Conservation (phyloP, 2,113 vertebrate species). For the Panurus biarmicus region DNA sequence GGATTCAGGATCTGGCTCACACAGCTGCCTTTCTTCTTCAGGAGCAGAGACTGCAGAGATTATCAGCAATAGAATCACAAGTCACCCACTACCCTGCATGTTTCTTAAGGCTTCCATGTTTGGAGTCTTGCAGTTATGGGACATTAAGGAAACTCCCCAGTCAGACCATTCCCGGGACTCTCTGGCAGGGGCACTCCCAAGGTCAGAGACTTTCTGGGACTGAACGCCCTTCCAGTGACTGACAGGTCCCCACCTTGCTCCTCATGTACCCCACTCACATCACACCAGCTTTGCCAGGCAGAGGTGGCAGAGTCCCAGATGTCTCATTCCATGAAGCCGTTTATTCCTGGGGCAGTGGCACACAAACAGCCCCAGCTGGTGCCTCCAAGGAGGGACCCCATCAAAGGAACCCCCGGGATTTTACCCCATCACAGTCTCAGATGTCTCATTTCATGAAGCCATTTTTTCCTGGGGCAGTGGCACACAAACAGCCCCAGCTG, state of each 20-base stretch:
- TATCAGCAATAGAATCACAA: not conserved
- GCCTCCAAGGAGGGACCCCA: not conserved
- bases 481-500: not conserved
- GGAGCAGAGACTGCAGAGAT: not conserved
- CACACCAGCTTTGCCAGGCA: not conserved
- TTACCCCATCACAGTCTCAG: not conserved
- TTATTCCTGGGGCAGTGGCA: not conserved
- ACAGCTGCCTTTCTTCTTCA: not conserved
- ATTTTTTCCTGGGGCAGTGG: not conserved
- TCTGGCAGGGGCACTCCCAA: not conserved
- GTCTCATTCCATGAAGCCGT: not conserved
- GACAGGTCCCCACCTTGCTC: no score
- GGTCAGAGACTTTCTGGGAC: not conserved
- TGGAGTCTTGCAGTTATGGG: not conserved
- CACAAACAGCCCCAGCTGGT: not conserved
- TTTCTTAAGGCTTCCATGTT: not conserved
- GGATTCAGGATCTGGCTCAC: not conserved
- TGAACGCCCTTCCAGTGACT: not conserved
- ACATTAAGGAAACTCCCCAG: not conserved
- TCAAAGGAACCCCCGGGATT: not conserved
- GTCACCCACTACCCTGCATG: accelerated
- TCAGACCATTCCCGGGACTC: not conserved
- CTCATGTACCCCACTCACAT: no score
- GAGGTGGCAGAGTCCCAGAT: not conserved
- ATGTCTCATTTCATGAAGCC: not conserved